Evolutionary conservation across 2,797 vertebrate species (phyloP).

Genomic region (Chloroceryle amazona): DNA sequence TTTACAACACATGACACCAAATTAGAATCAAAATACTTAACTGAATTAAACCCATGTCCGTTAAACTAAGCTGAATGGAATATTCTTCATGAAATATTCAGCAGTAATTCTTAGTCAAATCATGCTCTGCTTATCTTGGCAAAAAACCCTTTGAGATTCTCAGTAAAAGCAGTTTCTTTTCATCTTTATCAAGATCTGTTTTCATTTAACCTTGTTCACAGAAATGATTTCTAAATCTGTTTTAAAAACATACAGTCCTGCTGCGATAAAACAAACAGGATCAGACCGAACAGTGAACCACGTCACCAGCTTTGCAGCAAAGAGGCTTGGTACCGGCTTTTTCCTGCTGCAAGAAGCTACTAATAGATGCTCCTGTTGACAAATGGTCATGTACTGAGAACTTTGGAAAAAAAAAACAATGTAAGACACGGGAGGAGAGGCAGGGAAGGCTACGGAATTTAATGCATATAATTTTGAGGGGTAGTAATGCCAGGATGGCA

Average conservation of each 20-base stretch:
- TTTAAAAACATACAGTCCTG: not conserved
- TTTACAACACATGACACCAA: not conserved
- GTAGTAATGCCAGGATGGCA: not conserved
- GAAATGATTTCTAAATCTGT: constrained; percentile 51
- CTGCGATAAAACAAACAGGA: not conserved
- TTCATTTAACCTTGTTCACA: constrained; percentile 48
- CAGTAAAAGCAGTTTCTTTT: constrained; percentile 44
- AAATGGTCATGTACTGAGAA: not conserved
- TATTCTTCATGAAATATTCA: constrained; percentile 9
- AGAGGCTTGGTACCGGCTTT: not conserved
- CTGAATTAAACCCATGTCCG: not conserved
- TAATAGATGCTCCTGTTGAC: not conserved
- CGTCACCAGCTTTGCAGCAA: not conserved
- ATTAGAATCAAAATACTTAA: constrained; percentile 29
- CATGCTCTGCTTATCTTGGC: constrained; percentile 44
- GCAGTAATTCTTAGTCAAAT: constrained; percentile 1
- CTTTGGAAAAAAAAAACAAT: not conserved
- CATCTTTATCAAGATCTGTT: constrained; percentile 43
- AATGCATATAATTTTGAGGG: not conserved
- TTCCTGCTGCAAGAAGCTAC: not conserved
- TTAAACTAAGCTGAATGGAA: constrained; percentile 15
- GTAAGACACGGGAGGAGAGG: not conserved
- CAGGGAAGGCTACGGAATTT: not conserved
- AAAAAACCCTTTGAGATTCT: not conserved
- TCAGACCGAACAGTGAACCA: not conserved